Percentiles rank a stretch among this genome's conserved stretches.
phyloP scores from a whole-genome alignment of 1,140 invertebrate genomes.

The Dendroctonus valens region DNA sequence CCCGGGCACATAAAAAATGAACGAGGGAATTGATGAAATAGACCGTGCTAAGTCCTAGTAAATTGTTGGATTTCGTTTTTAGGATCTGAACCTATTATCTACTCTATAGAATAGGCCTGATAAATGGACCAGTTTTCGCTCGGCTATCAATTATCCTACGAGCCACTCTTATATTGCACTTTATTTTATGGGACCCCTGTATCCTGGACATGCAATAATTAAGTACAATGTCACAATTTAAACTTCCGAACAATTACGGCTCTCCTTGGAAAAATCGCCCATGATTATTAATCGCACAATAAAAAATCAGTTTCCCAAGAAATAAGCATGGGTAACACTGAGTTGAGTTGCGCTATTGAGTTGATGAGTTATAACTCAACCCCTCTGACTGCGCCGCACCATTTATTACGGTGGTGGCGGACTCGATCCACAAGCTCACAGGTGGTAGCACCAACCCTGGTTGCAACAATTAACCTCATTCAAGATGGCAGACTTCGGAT shows the following conservation, averaged over 20 bases:
- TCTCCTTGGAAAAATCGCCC: no score
- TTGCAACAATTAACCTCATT: no score
- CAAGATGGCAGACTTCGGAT: no score
- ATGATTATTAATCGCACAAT: no score
- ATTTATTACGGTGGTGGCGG: no score
- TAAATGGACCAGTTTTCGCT: slow-evolving; percentile 1
- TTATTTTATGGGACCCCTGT: neutral
- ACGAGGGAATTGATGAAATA: slow-evolving; percentile 12
- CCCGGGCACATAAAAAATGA: slow-evolving; percentile 17
- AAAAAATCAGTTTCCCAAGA: no score
- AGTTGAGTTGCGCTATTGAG: no score
- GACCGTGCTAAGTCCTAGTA: slow-evolving; percentile 14
- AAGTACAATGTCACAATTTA: neutral
- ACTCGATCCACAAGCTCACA: no score
- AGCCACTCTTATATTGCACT: neutral
- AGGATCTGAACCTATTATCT: neutral
- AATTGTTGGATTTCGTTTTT: neutral
- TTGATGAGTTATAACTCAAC: no score
- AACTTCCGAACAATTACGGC: neutral
- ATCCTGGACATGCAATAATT: neutral
- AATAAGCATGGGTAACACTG: no score
- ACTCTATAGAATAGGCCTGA: neutral
- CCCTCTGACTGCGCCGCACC: no score
- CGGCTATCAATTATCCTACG: neutral
- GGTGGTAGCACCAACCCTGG: no score